Evolutionary conservation across 2,888 invertebrate genomes (phyloP), one percentile per base, ranked within the genome.

Genomic region (Lamellibrachia columna): DNA sequence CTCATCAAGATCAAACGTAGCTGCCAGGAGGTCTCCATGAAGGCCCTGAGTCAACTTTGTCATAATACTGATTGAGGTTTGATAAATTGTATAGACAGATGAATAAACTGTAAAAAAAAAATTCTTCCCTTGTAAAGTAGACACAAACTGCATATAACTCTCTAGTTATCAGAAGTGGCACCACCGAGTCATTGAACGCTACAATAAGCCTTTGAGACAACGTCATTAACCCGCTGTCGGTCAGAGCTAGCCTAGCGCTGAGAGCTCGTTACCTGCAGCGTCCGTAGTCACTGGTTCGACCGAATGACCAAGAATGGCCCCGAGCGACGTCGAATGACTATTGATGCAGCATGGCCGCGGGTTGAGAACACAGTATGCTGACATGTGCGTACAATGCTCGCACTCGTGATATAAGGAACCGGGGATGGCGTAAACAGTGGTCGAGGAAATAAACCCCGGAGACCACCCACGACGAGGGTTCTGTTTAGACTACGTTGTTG

Each of bases 341-440:
- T 75, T 75, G 75, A 75, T 75, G 75, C n/a, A n/a, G n/a, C 75
- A 22, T 75, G 75, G 75, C 75, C 75, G n/a, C 75, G 75, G 75
- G 75, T 75, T 75, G 75, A n/a, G 75, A 75, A 22, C 75, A 6
- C 75, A n/a, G 75, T 6, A 6, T 75, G 75, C 75, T 75, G n/a
- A 75, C 15, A 75, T 15, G 22, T 75, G 75, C 75, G 22, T 75
- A 75, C 75, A 75, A 75, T 22, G 4, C 15, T n/a, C 75, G 40
- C 40, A 40, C 40, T 11, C 22, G 75, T 75, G 75, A 75, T 75
- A 75, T 75, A 75, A 75, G 22, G 75, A 75, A 15, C 75, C 15
- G 75, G 22, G 75, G 75, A n/a, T 3, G 75, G 22, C 75, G 6
- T 75, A 75, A 75, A 75, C 75, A 75, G 22, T n/a, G 22, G 75